Evolutionary conservation across 1,140 invertebrate species (phyloP).

Genomic region (Drosophila chauvacae): DNA sequence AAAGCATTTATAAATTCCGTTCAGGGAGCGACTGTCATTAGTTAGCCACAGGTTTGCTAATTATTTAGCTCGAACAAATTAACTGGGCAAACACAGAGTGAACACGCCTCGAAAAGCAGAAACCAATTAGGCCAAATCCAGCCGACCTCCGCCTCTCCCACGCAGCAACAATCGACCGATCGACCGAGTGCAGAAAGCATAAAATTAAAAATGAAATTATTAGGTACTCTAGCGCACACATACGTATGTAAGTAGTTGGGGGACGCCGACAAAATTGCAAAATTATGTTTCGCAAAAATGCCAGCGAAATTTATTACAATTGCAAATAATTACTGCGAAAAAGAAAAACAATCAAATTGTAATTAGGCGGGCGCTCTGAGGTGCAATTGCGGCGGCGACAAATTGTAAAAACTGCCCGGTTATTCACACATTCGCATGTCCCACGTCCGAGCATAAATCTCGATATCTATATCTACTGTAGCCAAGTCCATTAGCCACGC

Average conservation of each 20-base stretch:
- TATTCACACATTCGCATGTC: conserved; percentile 29
- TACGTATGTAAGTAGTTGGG: not conserved
- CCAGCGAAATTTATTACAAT: conserved; percentile 75
- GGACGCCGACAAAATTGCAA: conserved; percentile 57
- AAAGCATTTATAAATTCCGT: conserved; percentile 15
- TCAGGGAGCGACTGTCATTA: conserved; percentile 16
- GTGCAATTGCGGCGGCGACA: conserved; percentile 33
- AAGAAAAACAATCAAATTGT: conserved; percentile 79
- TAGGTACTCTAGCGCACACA: conserved; percentile 27
- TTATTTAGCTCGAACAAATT: conserved; percentile 47
- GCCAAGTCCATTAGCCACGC: conserved; percentile 55
- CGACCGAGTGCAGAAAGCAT: conserved; percentile 35
- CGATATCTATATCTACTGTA: conserved; percentile 46
- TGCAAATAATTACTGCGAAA: conserved; percentile 77
- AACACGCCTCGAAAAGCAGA: conserved; percentile 35
- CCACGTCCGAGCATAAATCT: conserved; percentile 32
- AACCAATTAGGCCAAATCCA: conserved; percentile 44
- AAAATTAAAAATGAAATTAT: conserved; percentile 66
- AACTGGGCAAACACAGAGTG: conserved; percentile 30
- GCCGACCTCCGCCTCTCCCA: conserved; percentile 17
- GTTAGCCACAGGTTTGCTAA: conserved; percentile 37
- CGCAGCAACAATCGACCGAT: conserved; percentile 2
- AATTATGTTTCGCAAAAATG: conserved; percentile 69
- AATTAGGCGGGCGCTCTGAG: conserved; percentile 56
- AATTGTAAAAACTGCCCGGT: conserved; percentile 48